Conservation (phyloP, 2,888 invertebrate species). For the Coleophora deauratella region DNA sequence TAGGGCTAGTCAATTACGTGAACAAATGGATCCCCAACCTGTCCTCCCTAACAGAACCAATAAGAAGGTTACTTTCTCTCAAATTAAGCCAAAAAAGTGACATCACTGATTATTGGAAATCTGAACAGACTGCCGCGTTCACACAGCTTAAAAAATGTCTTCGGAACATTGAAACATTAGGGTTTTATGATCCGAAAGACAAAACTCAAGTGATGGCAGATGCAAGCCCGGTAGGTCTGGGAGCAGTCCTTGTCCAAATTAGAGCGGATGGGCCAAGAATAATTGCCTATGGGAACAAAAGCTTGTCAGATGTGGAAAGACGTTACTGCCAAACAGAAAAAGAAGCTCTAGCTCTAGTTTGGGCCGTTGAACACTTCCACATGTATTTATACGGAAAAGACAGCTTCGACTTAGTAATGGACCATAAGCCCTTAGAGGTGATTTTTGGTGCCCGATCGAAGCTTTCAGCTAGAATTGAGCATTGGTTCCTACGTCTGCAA, state of each 20-base stretch:
- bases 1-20: conserved; percentile 21
- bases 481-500: conserved; percentile 1
- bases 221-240: conserved; percentile 19
- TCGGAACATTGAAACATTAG: background rate
- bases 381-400: conserved; percentile 13
- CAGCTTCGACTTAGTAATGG: conserved; percentile 13
- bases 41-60: conserved; percentile 18
- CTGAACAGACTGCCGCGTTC: conserved; percentile 7
- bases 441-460: conserved; percentile 21
- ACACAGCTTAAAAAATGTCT: background rate
- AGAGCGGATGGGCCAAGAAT: conserved; percentile 10
- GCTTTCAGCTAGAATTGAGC: background rate
- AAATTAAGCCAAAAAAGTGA: conserved; percentile 8
- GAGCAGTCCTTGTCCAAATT: conserved; percentile 15
- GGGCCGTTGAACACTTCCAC: too few relatives aligned
- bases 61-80: conserved; percentile 9
- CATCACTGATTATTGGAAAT: conserved; percentile 10
- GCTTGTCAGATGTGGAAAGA: conserved; percentile 14
- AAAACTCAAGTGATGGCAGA: conserved; percentile 18
- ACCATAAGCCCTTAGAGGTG: too few relatives aligned
- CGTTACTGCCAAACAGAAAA: conserved; percentile 21
- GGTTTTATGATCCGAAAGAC: conserved; percentile 11
- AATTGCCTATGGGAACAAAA: conserved; percentile 19
- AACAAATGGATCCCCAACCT: conserved; percentile 21
- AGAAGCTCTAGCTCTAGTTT: too few relatives aligned